A percentile compares a stretch with the other conserved stretches of the same genome.
Conservation (phyloP, 2,113 vertebrate genomes). For the human region DNA sequence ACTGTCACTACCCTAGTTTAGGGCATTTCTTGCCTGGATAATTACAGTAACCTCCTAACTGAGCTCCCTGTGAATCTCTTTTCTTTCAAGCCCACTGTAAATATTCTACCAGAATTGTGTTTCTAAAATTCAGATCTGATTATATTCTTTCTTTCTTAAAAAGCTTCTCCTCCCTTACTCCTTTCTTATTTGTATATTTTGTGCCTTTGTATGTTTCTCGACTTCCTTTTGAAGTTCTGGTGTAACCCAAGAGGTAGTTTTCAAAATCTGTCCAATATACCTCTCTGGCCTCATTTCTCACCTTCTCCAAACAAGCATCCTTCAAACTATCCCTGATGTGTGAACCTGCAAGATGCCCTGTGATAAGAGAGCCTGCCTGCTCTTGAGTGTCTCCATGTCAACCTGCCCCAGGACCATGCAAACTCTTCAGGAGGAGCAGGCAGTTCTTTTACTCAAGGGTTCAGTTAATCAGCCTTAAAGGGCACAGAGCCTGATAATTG, state of each 20-base stretch:
- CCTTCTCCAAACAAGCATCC: not conserved
- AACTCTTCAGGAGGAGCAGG: not conserved
- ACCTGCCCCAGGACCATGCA: not conserved
- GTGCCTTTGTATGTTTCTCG: not conserved
- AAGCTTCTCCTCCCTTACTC: not conserved
- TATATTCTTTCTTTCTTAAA: not conserved
- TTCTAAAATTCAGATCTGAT: slow-evolving; percentile 1
- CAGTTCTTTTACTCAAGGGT: not conserved
- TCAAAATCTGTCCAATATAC: not conserved
- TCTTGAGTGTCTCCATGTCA: not conserved
- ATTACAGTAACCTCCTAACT: not conserved
- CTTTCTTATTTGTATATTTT: not conserved
- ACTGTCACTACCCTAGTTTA: not conserved
- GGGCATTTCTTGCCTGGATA: not conserved
- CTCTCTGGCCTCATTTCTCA: not conserved
- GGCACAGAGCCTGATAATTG: not conserved
- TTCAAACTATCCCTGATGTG: not conserved
- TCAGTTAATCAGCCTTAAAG: not conserved
- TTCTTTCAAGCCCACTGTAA: not conserved
- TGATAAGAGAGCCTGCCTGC: not conserved
- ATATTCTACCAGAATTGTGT: not conserved
- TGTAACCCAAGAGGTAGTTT: not conserved
- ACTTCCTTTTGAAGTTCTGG: not conserved
- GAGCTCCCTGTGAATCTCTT: not conserved
- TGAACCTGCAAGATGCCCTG: not conserved